Evolutionary conservation across 2,888 invertebrate species (phyloP), one percentile per base, ranked within the genome.

Genomic region (Phyto melanocephala): DNA sequence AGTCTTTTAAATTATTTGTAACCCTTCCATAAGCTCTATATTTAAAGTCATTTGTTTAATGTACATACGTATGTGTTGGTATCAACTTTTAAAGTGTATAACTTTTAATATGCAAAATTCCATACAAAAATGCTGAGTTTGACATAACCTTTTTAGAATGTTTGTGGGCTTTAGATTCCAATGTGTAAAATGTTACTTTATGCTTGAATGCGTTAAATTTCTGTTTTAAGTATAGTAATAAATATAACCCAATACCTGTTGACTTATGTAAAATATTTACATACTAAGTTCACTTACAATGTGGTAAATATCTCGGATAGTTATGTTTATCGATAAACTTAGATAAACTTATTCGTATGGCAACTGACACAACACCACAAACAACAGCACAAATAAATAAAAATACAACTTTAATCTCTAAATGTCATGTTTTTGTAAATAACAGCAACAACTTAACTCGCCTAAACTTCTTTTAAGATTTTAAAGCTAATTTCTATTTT

Each of bases 361-460:
- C n/a, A 17, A 40, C 33, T 33, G 17, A n/a, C 28, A 35, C 63
- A 71, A 58, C 33, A 42, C 1, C 24, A 47, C 8, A 3, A 15
- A 50, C 20, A 22, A 22, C 20, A 52, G 11, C 22, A 24, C 15
- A 40, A 17, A 68, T 54, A 60, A n/a, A n/a, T n/a, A n/a, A n/a
- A 52, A 13, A 33, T 50, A 40, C 7, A 42, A 65, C 52, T 52
- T 70, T 60, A 5, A 80, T 76, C 10, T 63, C 35, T 58, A 70
- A n/a, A 68, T 75, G 79, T 65, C 82, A 82, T 72, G 71, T 75
- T 72, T 58, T 79, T 67, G 72, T 72, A 82, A 76, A 82, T 82
- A 71, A 71, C 60, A 70, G 58, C 47, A 60, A 63, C n/a, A 58
- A 75, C 65, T 70, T 50, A 78, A 65, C 33, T 28, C 37, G 37